Base-by-base conservation (phyloP, 1,140 invertebrate species). In the Neodiprion fabricii region DNA sequence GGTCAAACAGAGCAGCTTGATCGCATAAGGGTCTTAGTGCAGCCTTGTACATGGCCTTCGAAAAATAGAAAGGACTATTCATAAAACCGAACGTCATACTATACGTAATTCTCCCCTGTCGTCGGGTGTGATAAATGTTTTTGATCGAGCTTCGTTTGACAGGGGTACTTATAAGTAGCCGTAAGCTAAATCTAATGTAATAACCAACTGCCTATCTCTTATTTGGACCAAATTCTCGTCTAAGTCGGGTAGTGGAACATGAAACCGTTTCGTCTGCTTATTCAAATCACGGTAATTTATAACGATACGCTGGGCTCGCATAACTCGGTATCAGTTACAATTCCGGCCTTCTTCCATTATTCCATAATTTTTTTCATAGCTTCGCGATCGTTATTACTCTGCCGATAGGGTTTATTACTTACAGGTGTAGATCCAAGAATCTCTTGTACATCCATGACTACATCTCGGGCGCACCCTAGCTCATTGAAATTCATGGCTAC, bases 61-160 rank as follows among this genome's bases (percentile, higher is more conserved):
- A 72, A 50, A 78, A 78, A 74, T 76, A 76, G 12, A 76, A 73
- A 3, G 77, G 76, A n/a, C 53, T 74, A 50, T 79, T 79, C 72
- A 74, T 77, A 17, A 79, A 23, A 1, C 75, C 73, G 66, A 74
- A 79, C 7, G 74, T 71, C 40, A 71, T 28, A 1, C 66, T 21
- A 17, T 70, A 74, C 69, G 74, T 50, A 73, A 77, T 23, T 77
- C 76, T 1, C 23, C 72, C 4, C 71, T 77, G 21, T 75, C 74
- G 70, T 77, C 76, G 9, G 70, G 72, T 11, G 76, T 77, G 48
- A 78, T 79, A 28, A 76, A 71, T 14, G 76, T 79, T 72, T 77
- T 79, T 40, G 69, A 49, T 9, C 66, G 17, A 8, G 76, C 75
- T 28, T 28, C n/a, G 48, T 67, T 67, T n/a, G 48, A 47, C 1